These are phyloP conservation scores for Orthosia gothica DNA, from an alignment of 2,888 invertebrate species.

Conservation along the genomic window DNA sequence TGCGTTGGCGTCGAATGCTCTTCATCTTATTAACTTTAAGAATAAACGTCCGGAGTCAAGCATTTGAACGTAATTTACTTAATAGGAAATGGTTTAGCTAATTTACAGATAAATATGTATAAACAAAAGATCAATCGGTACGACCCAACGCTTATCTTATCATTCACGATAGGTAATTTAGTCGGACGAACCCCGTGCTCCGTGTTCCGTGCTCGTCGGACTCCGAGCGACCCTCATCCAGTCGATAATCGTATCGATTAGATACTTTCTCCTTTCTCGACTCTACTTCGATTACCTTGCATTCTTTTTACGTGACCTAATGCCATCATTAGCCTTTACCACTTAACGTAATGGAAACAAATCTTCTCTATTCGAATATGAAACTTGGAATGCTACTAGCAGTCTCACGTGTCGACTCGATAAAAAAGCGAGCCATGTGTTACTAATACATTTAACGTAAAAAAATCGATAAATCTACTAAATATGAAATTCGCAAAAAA, in stretches of 20 bases:
- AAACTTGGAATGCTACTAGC: constrained; percentile 26
- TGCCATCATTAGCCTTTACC: constrained; percentile 59
- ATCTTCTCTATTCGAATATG: constrained; percentile 35
- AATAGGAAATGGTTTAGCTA: constrained; percentile 17
- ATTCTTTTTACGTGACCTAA: constrained; percentile 68
- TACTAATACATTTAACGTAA: constrained; percentile 51
- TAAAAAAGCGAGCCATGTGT: constrained; percentile 60
- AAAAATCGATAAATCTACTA: constrained; percentile 74
- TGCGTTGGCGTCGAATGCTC: constrained; percentile 53
- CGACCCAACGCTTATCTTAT: constrained; percentile 76
- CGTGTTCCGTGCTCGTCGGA: constrained; percentile 4
- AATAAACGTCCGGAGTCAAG: constrained; percentile 23
- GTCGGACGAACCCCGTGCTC: constrained; percentile 75
- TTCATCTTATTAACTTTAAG: constrained; percentile 29
- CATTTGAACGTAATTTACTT: constrained; percentile 20
- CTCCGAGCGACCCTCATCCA: constrained; percentile 78
- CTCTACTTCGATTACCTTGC: constrained; percentile 66
- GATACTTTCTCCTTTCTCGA: constrained; percentile 78
- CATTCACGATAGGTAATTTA: constrained; percentile 77
- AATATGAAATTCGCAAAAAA: constrained; percentile 75
- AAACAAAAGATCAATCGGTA: constrained; percentile 69
- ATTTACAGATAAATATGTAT: constrained; percentile 60
- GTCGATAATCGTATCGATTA: constrained; percentile 84
- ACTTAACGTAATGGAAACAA: constrained; percentile 52
- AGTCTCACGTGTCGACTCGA: constrained; percentile 49